Percentiles rank a stretch among this genome's conserved stretches.
Conservation (phyloP, 2,888 invertebrate species). For the Lithophane socia region DNA sequence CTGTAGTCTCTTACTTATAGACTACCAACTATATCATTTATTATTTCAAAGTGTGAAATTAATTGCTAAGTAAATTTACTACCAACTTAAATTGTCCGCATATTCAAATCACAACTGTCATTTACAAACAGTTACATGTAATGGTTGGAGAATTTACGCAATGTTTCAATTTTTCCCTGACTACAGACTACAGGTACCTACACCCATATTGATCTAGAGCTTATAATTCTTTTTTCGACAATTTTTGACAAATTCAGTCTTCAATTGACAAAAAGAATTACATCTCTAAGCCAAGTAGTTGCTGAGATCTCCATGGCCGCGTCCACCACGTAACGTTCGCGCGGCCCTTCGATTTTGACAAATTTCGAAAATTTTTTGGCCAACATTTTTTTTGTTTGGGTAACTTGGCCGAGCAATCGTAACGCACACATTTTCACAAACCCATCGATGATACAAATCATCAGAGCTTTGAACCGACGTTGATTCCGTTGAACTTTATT, state of each 20-base stretch:
- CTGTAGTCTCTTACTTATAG: not conserved
- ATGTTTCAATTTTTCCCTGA: not conserved
- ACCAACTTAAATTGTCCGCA: not conserved
- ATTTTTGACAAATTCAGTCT: too few relatives aligned
- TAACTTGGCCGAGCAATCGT: too few relatives aligned
- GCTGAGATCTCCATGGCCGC: too few relatives aligned
- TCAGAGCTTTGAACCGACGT: not conserved
- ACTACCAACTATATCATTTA: not conserved
- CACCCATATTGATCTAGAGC: too few relatives aligned
- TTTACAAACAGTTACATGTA: too few relatives aligned
- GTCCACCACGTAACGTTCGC: too few relatives aligned
- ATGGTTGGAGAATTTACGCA: not conserved
- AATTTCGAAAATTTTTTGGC: too few relatives aligned
- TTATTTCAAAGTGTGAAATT: not conserved
- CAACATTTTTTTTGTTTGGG: too few relatives aligned
- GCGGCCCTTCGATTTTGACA: too few relatives aligned
- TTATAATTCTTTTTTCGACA: too few relatives aligned
- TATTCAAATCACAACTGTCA: not conserved
- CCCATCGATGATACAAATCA: constrained; percentile 7
- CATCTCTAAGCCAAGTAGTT: too few relatives aligned
- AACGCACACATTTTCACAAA: not conserved
- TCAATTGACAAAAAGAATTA: too few relatives aligned
- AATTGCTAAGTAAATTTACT: not conserved
- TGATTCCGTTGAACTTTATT: constrained; percentile 8
- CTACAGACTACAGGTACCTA: not conserved